Evolutionary conservation across 1,140 invertebrate genomes (phyloP), one percentile per base, ranked within the genome.

Genomic region (Cydia amplana): DNA sequence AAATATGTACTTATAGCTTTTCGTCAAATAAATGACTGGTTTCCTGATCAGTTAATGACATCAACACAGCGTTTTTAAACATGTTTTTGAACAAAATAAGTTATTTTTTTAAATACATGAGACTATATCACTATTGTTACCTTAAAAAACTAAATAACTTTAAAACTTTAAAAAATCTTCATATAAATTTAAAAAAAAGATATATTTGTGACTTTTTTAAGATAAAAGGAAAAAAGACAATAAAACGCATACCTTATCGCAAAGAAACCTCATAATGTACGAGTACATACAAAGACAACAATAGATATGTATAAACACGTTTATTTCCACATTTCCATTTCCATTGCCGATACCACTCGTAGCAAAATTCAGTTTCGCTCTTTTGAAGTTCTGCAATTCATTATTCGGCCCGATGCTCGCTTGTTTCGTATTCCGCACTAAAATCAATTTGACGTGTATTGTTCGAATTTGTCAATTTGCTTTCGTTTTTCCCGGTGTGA

Each of bases 361-460:
- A 7, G 55, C 55, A n/a, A 60, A 60, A 60, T 60, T 60, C 55
- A 60, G 55, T 60, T 60, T 60, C 20, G 55, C 20, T 60, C 55
- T 60, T 60, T 60, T 60, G 20, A 60, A 60, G 20, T 60, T 20
- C 7, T 60, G 20, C 55, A 70, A 36, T 67, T 67, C 64, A 28
- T 67, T 67, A 70, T 70, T 0, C 32, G 65, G 16, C 36, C 32
- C 65, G 65, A 70, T 70, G 65, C 36, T 70, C 65, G 65, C 32
- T 70, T 70, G 36, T 70, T 70, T 67, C 64, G 64, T 36, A 70
- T 70, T 70, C 3, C 28, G 9, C 7, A 18, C 25, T 70, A 40
- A 70, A 70, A 18, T 70, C 65, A 18, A 70, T 70, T 70, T 36
- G 65, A 1, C 2, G 28, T 28, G 65, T 70, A 70, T 70, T 70